Percentiles rank a stretch among this genome's conserved stretches.
phyloP scores from a whole-genome alignment of 2,113 vertebrate genomes.

The Grallaria varia region DNA sequence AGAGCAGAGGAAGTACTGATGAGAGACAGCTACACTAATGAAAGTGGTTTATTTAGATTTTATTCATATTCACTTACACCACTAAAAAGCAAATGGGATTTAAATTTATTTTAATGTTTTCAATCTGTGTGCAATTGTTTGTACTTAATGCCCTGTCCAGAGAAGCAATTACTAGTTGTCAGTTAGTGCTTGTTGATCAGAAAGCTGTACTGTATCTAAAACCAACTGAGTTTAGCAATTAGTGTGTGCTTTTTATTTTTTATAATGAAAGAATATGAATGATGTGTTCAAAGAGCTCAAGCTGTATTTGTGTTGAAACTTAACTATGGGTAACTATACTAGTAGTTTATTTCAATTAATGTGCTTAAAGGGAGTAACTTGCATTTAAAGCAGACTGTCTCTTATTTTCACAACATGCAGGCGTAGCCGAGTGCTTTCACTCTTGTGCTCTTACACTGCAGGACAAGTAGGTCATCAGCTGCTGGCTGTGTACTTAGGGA shows the following conservation, averaged over 20 bases:
- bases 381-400: neutral
- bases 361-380: neutral
- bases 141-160: neutral
- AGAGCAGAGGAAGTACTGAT: neutral
- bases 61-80: neutral
- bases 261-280: neutral
- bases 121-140: neutral
- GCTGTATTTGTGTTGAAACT: neutral
- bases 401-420: neutral
- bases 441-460: neutral
- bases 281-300: neutral
- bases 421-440: neutral
- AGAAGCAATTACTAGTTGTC: neutral
- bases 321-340: neutral
- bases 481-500: neutral
- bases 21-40: neutral
- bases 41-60: neutral
- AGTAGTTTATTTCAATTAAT: neutral
- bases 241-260: neutral
- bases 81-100: neutral
- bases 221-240: neutral
- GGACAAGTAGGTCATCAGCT: conserved; percentile 12
- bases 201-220: neutral
- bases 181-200: neutral
- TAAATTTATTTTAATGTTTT: neutral